Evolutionary conservation across 2,888 invertebrate genomes (phyloP).

Genomic region (Lithophane semibrunnea): DNA sequence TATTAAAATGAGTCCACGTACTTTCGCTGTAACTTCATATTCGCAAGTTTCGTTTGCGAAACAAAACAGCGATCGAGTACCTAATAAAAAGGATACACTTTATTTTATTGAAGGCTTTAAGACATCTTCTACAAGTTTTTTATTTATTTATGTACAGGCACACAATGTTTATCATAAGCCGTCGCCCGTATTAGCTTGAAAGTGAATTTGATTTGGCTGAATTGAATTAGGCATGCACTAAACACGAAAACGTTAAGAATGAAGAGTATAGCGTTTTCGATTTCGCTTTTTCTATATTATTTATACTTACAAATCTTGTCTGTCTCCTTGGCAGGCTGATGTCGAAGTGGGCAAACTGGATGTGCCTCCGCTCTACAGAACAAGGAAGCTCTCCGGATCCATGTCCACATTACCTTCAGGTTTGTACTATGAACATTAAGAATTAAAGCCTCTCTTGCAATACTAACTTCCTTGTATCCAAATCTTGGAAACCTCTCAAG

Average conservation of each 20-base stretch:
- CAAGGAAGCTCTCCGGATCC: slow-evolving; percentile 74
- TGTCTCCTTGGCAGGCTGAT: slow-evolving; percentile 86
- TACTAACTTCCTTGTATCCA: background rate
- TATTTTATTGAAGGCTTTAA: background rate
- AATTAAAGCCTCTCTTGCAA: background rate
- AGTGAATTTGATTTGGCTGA: background rate
- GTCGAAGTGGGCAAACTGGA: slow-evolving; percentile 88
- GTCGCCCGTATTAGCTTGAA: too few species aligned
- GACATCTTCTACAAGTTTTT: background rate
- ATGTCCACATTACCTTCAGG: slow-evolving; percentile 74
- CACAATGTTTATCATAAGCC: background rate
- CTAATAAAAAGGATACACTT: background rate
- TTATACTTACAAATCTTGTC: background rate
- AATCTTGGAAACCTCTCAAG: background rate
- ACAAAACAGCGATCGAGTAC: background rate
- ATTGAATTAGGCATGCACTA: background rate
- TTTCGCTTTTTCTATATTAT: background rate
- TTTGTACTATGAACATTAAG: slow-evolving; percentile 57
- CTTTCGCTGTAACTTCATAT: too few species aligned
- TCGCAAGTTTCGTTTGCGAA: background rate
- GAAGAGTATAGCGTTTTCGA: background rate
- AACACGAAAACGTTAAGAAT: background rate
- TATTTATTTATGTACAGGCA: background rate
- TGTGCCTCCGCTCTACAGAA: slow-evolving; percentile 70
- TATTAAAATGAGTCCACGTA: background rate